Conservation (phyloP, 2,113 vertebrate species). For the Hydropotes inermis region DNA sequence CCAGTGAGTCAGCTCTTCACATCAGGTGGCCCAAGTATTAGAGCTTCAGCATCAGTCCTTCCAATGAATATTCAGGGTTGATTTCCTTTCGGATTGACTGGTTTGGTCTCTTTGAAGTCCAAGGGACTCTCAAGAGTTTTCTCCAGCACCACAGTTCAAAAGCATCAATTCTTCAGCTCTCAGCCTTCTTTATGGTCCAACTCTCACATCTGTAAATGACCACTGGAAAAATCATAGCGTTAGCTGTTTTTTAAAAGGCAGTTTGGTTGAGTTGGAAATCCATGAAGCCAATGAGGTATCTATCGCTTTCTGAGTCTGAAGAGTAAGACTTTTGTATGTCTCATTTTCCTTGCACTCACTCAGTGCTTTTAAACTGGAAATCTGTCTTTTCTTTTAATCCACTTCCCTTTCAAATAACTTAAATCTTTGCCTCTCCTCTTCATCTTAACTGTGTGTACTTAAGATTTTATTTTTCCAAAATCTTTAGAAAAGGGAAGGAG, state of each 20-base stretch:
- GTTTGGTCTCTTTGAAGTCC: background rate
- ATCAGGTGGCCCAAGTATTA: background rate
- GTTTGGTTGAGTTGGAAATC: constrained; percentile 42
- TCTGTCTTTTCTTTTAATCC: background rate
- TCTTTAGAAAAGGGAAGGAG: background rate
- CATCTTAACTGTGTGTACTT: background rate
- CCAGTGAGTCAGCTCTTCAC: background rate
- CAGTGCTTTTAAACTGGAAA: background rate
- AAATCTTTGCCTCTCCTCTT: background rate
- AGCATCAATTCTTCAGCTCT: background rate
- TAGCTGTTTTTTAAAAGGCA: background rate
- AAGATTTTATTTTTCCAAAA: background rate
- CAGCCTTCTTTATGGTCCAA: background rate
- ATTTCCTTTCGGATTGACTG: background rate
- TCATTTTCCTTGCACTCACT: background rate
- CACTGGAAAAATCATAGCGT: background rate
- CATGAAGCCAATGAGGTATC: constrained; percentile 32
- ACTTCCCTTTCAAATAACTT: background rate
- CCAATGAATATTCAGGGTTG: background rate
- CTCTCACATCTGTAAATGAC: background rate
- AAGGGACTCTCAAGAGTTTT: background rate
- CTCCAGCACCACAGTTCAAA: background rate
- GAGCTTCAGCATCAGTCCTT: background rate
- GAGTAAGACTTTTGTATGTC: background rate
- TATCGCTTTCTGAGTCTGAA: constrained; percentile 31